Conservation (phyloP, 2,113 vertebrate genomes). For the Bubo scandiacus region DNA sequence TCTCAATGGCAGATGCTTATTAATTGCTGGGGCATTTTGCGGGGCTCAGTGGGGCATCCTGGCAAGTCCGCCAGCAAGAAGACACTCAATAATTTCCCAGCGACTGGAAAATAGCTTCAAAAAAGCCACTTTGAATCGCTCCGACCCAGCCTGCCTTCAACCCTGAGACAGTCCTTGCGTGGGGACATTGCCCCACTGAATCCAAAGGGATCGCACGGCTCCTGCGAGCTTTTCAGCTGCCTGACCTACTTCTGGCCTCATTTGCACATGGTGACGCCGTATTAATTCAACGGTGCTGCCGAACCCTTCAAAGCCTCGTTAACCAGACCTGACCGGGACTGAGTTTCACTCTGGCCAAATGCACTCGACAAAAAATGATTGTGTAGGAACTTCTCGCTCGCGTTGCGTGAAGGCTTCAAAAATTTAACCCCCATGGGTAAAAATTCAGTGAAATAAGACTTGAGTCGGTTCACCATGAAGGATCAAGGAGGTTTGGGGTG, state of each 20-base stretch:
- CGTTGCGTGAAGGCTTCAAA: neutral
- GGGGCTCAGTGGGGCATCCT: neutral
- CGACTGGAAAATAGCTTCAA: neutral
- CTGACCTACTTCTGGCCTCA: constrained; percentile 13
- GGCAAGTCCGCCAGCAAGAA: rapidly evolving
- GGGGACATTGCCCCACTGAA: neutral
- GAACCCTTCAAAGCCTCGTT: neutral
- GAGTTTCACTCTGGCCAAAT: neutral
- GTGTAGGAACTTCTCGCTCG: neutral
- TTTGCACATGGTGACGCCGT: neutral
- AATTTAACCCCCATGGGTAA: too few relatives aligned
- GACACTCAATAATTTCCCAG: neutral
- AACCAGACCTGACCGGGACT: neutral
- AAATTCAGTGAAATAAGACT: neutral
- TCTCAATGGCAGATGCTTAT: too few relatives aligned
- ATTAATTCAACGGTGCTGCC: neutral
- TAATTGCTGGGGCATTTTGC: too few relatives aligned
- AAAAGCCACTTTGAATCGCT: rapidly evolving
- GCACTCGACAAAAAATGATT: rapidly evolving
- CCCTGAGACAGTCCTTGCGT: rapidly evolving
- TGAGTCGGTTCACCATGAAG: neutral
- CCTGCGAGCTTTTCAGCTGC: neutral
- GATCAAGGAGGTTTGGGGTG: neutral
- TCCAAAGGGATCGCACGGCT: rapidly evolving
- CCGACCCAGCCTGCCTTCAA: neutral